Base-by-base conservation (phyloP, 2,113 vertebrate species). In the Zosterops japonicus region DNA sequence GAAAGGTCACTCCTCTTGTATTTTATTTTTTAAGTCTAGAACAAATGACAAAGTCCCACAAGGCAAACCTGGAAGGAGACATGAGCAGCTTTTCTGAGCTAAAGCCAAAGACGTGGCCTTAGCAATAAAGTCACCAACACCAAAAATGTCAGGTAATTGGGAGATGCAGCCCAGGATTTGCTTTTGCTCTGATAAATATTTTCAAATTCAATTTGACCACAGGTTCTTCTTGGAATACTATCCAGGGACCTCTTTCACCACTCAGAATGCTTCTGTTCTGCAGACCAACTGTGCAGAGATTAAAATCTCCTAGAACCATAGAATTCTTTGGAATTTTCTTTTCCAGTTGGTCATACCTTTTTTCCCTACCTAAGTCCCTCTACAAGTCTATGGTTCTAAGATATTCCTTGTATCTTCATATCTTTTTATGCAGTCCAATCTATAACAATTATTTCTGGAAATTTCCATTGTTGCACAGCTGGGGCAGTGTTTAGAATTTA, bases 21-120 rank as follows among this genome's bases (percentile, higher is more conserved):
- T 71, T 89, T 75, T 56, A 63, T 55, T 92, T 71, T 93, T 93
- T 89, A 87, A 94, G 56, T 79, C 81, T 27, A 84, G 87, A 91
- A 84, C 69, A 92, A 95, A 92, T 49, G 64, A 72, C 85, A 89
- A 82, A 82, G 16, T 85, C 74, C 61, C 4, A 3, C 31, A 20
- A 83, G 47, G 82, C 14, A 94, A 95, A 79, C 39, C 64, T 87
- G 74, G 46, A 0, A 8, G 65, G 63, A 79, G 82, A 56, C 23
- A 57, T 49, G 56, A 56, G 56, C 28, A n/a, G 49, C 4, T 74
- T 71, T 39, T 42, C 5, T 50, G 60, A 78, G 44, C 59, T 33
- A 24, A 55, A 92, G 69, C 50, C 77, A 77, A 49, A 69, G 65
- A 50, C 24, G 5, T 0, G 35, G 75, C 77, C 21, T 83, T 23